Percentiles rank a stretch among this genome's conserved stretches.
phyloP scores from a whole-genome alignment of 1,140 invertebrate species.

The Bombus picipes region DNA sequence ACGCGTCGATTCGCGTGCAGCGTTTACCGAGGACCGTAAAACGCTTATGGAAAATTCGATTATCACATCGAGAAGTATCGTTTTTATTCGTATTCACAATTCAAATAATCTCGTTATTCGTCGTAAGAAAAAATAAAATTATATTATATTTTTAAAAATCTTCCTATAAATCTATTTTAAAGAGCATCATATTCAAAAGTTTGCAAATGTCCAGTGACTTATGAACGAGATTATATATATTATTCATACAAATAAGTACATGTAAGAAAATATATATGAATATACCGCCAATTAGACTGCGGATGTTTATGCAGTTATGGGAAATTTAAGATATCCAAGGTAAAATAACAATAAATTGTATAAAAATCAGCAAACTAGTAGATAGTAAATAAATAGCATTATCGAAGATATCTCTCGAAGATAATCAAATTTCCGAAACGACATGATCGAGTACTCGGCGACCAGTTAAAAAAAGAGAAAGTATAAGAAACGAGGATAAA shows the following conservation, averaged over 20 bases:
- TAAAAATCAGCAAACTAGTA: too few relatives aligned
- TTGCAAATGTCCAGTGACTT: neutral
- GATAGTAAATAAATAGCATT: neutral
- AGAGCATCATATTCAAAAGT: neutral
- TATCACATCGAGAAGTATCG: neutral
- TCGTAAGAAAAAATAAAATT: too few relatives aligned
- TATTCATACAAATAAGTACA: neutral
- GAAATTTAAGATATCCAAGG: neutral
- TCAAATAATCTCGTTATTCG: neutral
- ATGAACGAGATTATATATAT: neutral
- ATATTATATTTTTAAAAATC: neutral
- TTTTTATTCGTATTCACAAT: neutral
- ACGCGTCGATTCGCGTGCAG: conserved; percentile 41
- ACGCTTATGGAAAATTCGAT: neutral
- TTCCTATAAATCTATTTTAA: neutral
- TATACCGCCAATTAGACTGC: too few relatives aligned
- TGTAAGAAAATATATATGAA: neutral
- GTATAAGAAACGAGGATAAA: neutral
- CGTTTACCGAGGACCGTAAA: neutral
- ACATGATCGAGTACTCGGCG: conserved; percentile 11
- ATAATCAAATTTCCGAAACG: neutral
- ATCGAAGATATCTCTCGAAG: too few relatives aligned
- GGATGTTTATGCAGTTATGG: too few relatives aligned
- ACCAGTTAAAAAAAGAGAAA: conserved; percentile 4
- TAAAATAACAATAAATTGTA: neutral